Evolutionary conservation across 1,140 invertebrate species (phyloP).

Genomic region (Drosophila baimaii): DNA sequence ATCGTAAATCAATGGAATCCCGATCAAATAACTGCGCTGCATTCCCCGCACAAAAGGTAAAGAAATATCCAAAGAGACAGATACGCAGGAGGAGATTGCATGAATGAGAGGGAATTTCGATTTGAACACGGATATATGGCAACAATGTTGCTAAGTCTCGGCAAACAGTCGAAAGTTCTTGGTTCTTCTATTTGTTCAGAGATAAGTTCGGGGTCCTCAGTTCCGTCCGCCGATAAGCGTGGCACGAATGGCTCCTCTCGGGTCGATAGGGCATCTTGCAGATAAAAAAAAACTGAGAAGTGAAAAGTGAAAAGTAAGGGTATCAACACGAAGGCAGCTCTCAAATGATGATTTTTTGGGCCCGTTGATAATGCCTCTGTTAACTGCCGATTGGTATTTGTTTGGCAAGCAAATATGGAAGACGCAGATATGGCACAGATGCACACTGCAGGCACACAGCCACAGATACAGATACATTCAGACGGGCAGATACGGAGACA

Average conservation of each 20-base stretch:
- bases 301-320: conserved; percentile 34
- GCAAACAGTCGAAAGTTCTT: conserved; percentile 76
- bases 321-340: conserved; percentile 52
- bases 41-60: conserved; percentile 39
- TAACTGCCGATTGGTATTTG: conserved; percentile 53
- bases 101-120: conserved; percentile 55
- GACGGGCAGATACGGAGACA: conserved; percentile 45
- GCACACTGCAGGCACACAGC: conserved; percentile 35
- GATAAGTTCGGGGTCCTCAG: conserved; percentile 63
- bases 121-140: conserved; percentile 52
- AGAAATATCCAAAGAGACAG: conserved; percentile 32
- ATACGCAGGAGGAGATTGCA: conserved; percentile 45
- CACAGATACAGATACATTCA: conserved; percentile 43
- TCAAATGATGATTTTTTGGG: conserved; percentile 33
- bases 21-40: conserved; percentile 24
- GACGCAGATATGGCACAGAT: conserved; percentile 52
- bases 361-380: conserved; percentile 61
- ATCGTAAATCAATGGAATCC: conserved; percentile 73
- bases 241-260: conserved; percentile 3
- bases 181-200: conserved; percentile 57
- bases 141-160: conserved; percentile 78
- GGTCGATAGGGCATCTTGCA: conserved; percentile 68
- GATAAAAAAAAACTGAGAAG: conserved; percentile 15
- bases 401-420: conserved; percentile 62
- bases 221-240: conserved; percentile 3